Evolutionary conservation across 2,888 invertebrate genomes (phyloP).

Genomic region (Noctua comes): DNA sequence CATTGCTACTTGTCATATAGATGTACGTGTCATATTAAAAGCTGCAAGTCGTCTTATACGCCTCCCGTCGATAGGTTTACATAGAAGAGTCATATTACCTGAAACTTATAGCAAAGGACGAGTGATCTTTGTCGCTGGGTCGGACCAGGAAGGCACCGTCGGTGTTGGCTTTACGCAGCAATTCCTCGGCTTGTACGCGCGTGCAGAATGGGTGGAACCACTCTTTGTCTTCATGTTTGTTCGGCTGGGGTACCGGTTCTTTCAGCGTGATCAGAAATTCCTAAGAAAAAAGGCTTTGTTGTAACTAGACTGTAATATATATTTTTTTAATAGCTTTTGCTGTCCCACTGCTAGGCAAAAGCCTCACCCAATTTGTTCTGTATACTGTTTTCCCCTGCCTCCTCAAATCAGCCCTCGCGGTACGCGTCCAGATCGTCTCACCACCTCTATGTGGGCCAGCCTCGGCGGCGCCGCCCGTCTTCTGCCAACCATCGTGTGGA

Average conservation of each 20-base stretch:
- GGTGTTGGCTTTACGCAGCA: slow-evolving; percentile 94
- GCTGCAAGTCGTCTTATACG: neutral
- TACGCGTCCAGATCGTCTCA: too few relatives aligned
- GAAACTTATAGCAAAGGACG: slow-evolving; percentile 98
- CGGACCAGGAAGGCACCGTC: slow-evolving; percentile 99
- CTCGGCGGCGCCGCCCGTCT: too few relatives aligned
- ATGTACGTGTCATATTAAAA: neutral
- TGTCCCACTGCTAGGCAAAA: too few relatives aligned
- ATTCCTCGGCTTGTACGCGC: slow-evolving; percentile 96
- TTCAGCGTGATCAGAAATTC: slow-evolving; percentile 96
- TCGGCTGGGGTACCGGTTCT: slow-evolving; percentile 98
- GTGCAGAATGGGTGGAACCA: slow-evolving; percentile 97
- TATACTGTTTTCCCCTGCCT: too few relatives aligned
- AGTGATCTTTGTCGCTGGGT: slow-evolving; percentile 96
- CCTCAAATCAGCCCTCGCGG: too few relatives aligned
- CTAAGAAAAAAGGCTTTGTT: slow-evolving; percentile 73
- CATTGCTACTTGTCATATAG: neutral
- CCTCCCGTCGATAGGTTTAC: neutral
- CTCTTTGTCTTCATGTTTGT: slow-evolving; percentile 97
- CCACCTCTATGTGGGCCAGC: too few relatives aligned
- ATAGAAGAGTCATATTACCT: slow-evolving; percentile 87
- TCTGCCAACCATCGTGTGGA: too few relatives aligned
- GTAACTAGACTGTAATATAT: neutral
- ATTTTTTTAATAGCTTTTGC: too few relatives aligned
- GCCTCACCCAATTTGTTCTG: too few relatives aligned